Base-by-base conservation (phyloP, 2,797 vertebrate genomes). In the Sphaeramia orbicularis region DNA sequence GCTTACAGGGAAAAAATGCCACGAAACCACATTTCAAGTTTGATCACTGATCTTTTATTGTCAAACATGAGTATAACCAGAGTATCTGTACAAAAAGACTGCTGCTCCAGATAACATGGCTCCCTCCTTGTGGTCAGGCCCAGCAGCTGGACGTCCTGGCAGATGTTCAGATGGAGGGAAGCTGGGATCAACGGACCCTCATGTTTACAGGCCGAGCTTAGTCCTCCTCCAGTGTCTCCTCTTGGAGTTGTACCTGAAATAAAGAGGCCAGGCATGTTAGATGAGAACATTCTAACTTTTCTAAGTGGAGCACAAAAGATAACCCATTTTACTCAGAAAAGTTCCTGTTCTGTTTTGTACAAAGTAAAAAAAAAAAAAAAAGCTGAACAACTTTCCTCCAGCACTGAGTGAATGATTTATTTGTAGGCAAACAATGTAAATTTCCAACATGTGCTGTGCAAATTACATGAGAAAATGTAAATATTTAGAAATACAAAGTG, bases 161-260 rank as follows among this genome's bases (percentile, higher is more conserved):
- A 77, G 77, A 73, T 55, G 65, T 59, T 69, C 63, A 40, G 64
- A 56, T 52, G 60, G 38, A 67, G 41, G 62, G 76, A 65, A 50
- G 71, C 55, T 53, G 70, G 73, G 74, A 76, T 76, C 75, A 78
- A 70, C 12, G 1, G 52, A 50, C 32, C 63, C 53, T 70, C 65
- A 16, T 30, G 76, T 83, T 95, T 95, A 96, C 94, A 95, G 87
- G 88, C 95, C 96, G 15, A 95, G 92, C 85, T 96, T 95, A 75
- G 95, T 96, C 91, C 95, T 97, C 91, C 96, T 96, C 96, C 95
- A 96, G 93, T 98, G 96, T 88, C 96, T 96, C 89, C 96, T 96
- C 92, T 98, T 98, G 88, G 96, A 98, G 90, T 98, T 98, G 94
- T 98, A 98, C 91, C 96, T 98, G 75, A 18, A 78, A 73, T 38